Conservation (phyloP, 1,140 invertebrate species). For the Rhynchophorus ferrugineus region DNA sequence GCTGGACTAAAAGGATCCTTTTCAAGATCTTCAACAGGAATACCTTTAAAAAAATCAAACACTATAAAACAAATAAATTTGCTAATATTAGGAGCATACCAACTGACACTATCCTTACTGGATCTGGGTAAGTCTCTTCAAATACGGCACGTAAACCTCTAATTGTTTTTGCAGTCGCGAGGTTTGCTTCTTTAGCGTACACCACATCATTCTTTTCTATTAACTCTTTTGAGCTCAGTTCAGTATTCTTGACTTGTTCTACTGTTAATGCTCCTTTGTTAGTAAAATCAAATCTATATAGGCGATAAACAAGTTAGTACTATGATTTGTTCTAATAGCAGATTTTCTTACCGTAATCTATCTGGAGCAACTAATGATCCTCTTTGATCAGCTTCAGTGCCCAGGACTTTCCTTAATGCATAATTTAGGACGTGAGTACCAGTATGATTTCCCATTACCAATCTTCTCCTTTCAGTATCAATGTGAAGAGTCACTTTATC, state of each 20-base stretch:
- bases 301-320: neutral
- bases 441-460: slow-evolving; percentile 98
- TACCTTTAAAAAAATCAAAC: slow-evolving; percentile 46
- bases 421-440: slow-evolving; percentile 97
- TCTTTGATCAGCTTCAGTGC: slow-evolving; percentile 88
- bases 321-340: neutral
- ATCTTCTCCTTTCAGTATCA: slow-evolving; percentile 72
- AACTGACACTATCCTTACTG: slow-evolving; percentile 92
- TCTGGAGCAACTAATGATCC: slow-evolving; percentile 98
- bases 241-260: slow-evolving; percentile 79
- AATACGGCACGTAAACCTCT: slow-evolving; percentile 96
- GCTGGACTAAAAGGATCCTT: slow-evolving; percentile 71
- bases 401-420: slow-evolving; percentile 82
- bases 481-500: slow-evolving; percentile 78
- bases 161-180: slow-evolving; percentile 83
- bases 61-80: neutral
- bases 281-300: slow-evolving; percentile 87
- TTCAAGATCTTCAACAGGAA: slow-evolving; percentile 85
- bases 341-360: slow-evolving; percentile 54
- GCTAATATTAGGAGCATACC: neutral
- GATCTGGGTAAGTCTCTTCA: slow-evolving; percentile 98
- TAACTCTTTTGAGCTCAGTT: slow-evolving; percentile 71
- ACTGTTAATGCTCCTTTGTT: slow-evolving; percentile 86
- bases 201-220: slow-evolving; percentile 75
- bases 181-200: slow-evolving; percentile 81